Conservation (phyloP, 2,888 invertebrate genomes). For the Polyommatus icarus region DNA sequence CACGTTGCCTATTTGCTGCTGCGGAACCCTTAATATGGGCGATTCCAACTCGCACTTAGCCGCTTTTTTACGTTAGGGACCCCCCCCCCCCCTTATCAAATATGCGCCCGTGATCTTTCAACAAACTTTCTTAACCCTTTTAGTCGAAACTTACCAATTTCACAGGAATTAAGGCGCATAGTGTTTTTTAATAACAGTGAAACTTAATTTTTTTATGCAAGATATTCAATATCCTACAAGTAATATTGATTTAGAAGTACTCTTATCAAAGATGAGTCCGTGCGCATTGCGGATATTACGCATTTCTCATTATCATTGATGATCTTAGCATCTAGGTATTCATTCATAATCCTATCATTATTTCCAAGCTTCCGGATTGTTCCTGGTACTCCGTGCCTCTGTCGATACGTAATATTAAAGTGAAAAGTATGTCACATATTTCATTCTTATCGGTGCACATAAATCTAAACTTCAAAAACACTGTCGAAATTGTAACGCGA, state of each 20-base stretch:
- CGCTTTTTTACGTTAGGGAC: too few relatives aligned
- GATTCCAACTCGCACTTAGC: too few relatives aligned
- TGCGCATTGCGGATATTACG: neutral
- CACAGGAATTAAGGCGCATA: neutral
- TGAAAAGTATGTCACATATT: slow-evolving; percentile 25
- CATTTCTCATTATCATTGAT: slow-evolving; percentile 12
- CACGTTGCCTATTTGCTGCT: too few relatives aligned
- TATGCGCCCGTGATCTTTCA: neutral
- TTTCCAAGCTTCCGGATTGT: slow-evolving; percentile 3
- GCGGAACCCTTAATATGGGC: too few relatives aligned
- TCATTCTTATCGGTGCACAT: slow-evolving; percentile 29
- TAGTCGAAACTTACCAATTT: neutral
- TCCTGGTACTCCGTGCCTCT: neutral
- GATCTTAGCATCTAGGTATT: neutral
- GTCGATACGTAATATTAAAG: slow-evolving; percentile 4
- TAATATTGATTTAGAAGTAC: neutral
- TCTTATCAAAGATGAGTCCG: neutral
- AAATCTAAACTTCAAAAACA: slow-evolving; percentile 27
- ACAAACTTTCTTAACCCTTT: neutral
- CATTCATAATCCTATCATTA: slow-evolving; percentile 13
- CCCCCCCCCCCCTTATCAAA: too few relatives aligned
- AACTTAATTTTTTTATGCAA: too few relatives aligned
- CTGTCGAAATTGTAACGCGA: slow-evolving; percentile 29
- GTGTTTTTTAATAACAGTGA: neutral
- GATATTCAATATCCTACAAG: too few relatives aligned